Conservation (phyloP, 2,888 invertebrate genomes). For the Amphipoea oculea region DNA sequence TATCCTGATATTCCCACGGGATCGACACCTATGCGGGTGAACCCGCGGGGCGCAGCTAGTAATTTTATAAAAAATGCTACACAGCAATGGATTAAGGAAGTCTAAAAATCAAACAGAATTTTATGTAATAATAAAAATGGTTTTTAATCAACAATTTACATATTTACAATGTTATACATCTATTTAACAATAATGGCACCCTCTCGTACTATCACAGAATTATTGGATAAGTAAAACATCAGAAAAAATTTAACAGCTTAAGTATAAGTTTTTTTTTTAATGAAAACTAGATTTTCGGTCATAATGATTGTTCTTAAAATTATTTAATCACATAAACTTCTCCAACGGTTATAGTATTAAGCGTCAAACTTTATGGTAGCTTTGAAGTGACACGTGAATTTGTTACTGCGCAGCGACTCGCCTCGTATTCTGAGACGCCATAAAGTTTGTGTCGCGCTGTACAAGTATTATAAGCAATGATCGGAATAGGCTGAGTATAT, state of each 20-base stretch:
- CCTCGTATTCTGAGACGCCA: no score
- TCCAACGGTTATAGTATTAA: no score
- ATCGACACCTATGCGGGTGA: no score
- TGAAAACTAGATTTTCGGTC: no score
- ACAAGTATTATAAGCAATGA: no score
- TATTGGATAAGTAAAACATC: constrained; percentile 3
- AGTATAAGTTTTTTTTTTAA: not conserved
- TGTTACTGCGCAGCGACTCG: no score
- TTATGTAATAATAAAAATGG: constrained; percentile 3
- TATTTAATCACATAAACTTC: not conserved
- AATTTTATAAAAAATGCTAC: not conserved
- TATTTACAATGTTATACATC: constrained; percentile 43
- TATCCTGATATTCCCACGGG: no score
- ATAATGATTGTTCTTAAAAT: constrained; percentile 11
- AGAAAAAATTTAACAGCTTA: not conserved
- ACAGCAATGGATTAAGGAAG: not conserved
- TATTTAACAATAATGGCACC: constrained; percentile 31
- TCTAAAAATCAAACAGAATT: not conserved
- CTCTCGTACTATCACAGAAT: constrained; percentile 33
- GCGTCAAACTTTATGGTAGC: no score
- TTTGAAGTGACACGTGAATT: no score
- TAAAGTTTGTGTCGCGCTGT: no score
- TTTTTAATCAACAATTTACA: constrained; percentile 55
- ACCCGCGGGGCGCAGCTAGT: no score
- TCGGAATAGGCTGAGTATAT: no score